Conservation (phyloP, 2,888 invertebrate genomes). For the Alloscopus bannaensis region DNA sequence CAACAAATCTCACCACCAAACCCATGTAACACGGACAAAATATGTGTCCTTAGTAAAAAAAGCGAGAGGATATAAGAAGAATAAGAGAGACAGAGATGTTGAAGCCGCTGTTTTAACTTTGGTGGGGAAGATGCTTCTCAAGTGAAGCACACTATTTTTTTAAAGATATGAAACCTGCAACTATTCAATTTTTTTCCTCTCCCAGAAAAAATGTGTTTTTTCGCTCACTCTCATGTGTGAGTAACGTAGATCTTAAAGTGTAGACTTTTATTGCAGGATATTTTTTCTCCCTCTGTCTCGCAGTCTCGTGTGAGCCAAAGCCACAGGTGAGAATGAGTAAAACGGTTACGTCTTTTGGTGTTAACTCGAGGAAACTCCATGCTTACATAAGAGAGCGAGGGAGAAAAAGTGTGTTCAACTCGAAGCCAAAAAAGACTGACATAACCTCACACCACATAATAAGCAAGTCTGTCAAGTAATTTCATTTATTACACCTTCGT, state of each 20-base stretch:
- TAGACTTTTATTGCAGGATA: too few species aligned
- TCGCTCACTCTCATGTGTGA: too few species aligned
- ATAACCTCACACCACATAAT: slow-evolving; percentile 68
- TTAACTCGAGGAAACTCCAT: slow-evolving; percentile 19
- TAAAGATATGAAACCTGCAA: too few species aligned
- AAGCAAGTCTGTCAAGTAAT: slow-evolving; percentile 64
- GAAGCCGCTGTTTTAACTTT: too few species aligned
- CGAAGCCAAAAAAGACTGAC: slow-evolving; percentile 57
- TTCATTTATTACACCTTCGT: slow-evolving; percentile 66
- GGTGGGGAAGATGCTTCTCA: too few species aligned
- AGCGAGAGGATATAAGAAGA: too few species aligned
- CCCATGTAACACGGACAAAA: too few species aligned
- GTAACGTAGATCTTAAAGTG: too few species aligned
- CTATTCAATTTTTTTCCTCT: background rate
- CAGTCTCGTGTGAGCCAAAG: slow-evolving; percentile 56
- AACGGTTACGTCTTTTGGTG: slow-evolving; percentile 22
- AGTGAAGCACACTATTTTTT: too few species aligned
- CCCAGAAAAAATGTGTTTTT: slow-evolving; percentile 14
- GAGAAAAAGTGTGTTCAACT: background rate
- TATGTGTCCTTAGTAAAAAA: too few species aligned
- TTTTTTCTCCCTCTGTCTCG: slow-evolving; percentile 30
- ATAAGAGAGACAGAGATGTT: too few species aligned
- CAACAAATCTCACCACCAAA: too few species aligned
- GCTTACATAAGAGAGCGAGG: background rate
- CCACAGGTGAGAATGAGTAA: slow-evolving; percentile 64